Evolutionary conservation across 2,113 vertebrate genomes (phyloP), one percentile per base, ranked within the genome.

Genomic region (Tichodroma muraria): DNA sequence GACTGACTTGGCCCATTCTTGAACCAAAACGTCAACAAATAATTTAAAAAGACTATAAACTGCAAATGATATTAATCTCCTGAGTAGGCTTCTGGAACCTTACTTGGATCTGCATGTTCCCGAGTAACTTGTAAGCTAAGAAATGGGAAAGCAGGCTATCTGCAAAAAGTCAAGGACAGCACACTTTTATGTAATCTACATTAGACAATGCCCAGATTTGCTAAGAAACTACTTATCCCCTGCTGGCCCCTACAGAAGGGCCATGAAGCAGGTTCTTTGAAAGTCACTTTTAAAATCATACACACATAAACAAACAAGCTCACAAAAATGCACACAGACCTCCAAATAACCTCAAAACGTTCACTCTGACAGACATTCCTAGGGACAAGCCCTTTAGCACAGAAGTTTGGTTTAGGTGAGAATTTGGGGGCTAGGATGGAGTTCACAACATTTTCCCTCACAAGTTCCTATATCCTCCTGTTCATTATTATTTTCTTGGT

Each of bases 1-100:
- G 79, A 93, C 88, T 91, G 79, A 94, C 85, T 86, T 95, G 86
- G 86, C 93, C 93, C 80, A 91, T 70, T 94, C 92, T 91, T 88
- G 85, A 96, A 95, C 93, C 93, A 95, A 94, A 93, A 85, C 18
- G 6, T 93, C 90, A 94, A 93, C 92, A 95, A 95, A 95, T 81
- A 93, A 95, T 95, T 96, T 95, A 38, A 87, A 92, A 95, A 92
- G 64, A 92, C 83, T 88, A 88, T 92, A 94, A 95, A 94, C 82
- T 91, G 85, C 56, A 69, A 90, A 95, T n/a, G 25, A 75, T 91
- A 92, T 93, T 95, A 94, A 94, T 93, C 91, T 94, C 91, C 69
- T 76, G 77, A 95, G 93, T 31, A 75, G 88, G 16, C 60, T 95
- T 95, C 83, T 78, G 80, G 93, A 96, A 88, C 68, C 86, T 81